Base-by-base conservation (phyloP, 2,888 invertebrate genomes). In the Carpatolechia fugitivella region DNA sequence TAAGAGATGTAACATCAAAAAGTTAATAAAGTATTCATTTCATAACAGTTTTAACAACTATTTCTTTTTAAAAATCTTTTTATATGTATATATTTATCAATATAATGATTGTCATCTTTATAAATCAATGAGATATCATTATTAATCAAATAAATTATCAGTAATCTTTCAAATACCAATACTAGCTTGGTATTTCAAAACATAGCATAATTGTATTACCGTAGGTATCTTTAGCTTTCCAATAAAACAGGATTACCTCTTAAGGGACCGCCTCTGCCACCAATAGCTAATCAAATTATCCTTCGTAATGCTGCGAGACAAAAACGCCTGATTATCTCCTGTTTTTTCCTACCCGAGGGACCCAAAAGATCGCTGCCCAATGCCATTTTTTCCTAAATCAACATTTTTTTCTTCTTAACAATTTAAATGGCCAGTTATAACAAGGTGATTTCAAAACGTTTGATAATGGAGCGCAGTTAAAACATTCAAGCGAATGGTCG, bases 271-370 rank as follows among this genome's bases (percentile, higher is more conserved):
- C 78, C 70, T 78, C 78, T 79, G 76, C 80, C 77, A 80, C 83
- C 80, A 76, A 83, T 83, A 79, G 75, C 80, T 86, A 86, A 88
- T 87, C 83, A 82, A 85, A 86, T 88, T 85, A 87, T 80, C 78
- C 75, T 62, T 63, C 73, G 82, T 85, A 84, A 84, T 86, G 77
- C 83, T 66, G 68, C 74, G 78, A 78, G 83, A 82, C 82, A 85
- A 86, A 85, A 86, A 85, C 74, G 80, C 70, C 74, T 85, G 85
- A 87, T 86, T 86, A 82, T 84, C 77, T 78, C 74, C 75, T 78
- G 69, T 79, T 78, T 78, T 79, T 72, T 75, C 61, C 63, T 61
- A 59, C 76, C 76, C 78, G 58, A 65, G 74, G 75, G 80, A 74
- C 67, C 70, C 71, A 73, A 73, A 74, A 75, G 76, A 82, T 79